Evolutionary conservation across 2,888 invertebrate species (phyloP).

Genomic region (Norana najaformis): DNA sequence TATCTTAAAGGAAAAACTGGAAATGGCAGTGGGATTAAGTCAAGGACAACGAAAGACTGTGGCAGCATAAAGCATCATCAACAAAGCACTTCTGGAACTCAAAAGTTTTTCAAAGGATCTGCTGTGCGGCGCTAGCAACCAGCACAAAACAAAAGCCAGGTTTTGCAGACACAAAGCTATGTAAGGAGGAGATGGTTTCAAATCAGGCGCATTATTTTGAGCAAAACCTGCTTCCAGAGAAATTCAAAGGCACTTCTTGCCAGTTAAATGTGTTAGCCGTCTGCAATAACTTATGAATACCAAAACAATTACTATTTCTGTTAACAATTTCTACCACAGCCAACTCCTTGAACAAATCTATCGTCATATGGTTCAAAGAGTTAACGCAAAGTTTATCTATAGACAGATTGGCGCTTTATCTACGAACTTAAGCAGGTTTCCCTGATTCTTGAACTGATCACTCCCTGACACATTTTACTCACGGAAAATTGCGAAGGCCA

Average conservation of each 20-base stretch:
- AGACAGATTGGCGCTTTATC: neutral
- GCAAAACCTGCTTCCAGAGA: slow-evolving; percentile 25
- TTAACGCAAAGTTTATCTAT: neutral
- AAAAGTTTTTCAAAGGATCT: neutral
- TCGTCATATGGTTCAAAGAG: neutral
- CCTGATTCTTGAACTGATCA: neutral
- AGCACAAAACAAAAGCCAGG: neutral
- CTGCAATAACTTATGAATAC: slow-evolving; percentile 5
- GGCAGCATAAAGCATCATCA: neutral
- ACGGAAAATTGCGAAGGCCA: neutral
- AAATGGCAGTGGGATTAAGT: neutral
- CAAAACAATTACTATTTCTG: slow-evolving; percentile 6
- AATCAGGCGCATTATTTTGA: slow-evolving; percentile 5
- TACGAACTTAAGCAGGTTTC: neutral
- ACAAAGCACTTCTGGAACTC: neutral
- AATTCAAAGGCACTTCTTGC: slow-evolving; percentile 20
- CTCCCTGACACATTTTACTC: neutral
- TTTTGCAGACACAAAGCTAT: neutral
- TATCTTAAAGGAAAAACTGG: too few species aligned
- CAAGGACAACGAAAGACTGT: neutral
- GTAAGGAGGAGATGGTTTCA: neutral
- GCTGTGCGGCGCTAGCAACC: neutral
- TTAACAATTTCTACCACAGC: slow-evolving; percentile 13
- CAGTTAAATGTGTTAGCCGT: neutral
- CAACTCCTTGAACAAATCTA: neutral